phyloP scores from a whole-genome alignment of 2,888 invertebrate species.

The Drosophila meridionalis region DNA sequence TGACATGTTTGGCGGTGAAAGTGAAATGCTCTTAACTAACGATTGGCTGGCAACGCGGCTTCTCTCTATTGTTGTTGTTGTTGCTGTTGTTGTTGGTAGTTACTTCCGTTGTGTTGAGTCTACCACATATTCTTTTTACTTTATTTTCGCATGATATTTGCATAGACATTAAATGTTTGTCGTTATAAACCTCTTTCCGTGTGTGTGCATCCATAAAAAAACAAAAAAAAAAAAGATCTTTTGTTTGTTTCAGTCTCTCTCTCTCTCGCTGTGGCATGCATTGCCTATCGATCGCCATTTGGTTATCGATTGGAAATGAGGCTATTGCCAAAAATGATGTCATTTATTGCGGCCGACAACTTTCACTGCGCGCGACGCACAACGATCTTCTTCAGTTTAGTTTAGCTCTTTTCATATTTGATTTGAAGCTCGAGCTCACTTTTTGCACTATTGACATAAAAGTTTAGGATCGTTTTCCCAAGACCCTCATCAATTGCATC shows the following conservation, averaged over 20 bases:
- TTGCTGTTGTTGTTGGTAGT: conserved; percentile 28
- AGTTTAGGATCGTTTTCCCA: conserved; percentile 6
- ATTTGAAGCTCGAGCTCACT: conserved; percentile 40
- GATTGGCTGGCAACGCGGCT: conserved; percentile 28
- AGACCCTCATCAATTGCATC: conserved; percentile 1
- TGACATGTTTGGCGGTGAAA: conserved; percentile 82
- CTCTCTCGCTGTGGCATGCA: conserved; percentile 10
- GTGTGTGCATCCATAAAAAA: conserved; percentile 48
- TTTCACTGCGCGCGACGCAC: conserved; percentile 62
- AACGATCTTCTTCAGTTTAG: conserved; percentile 27
- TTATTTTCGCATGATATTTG: conserved; percentile 47
- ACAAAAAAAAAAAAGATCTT: conserved; percentile 12
- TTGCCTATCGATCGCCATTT: conserved; percentile 25
- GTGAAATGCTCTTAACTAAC: conserved; percentile 70
- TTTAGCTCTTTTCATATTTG: conserved; percentile 43
- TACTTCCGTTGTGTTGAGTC: conserved; percentile 60
- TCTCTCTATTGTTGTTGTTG: conserved; percentile 13
- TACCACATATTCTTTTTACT: conserved; percentile 52
- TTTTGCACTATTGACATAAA: conserved; percentile 34
- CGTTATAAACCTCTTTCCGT: conserved; percentile 15
- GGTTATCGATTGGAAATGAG: conserved; percentile 49
- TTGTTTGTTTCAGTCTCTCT: conserved; percentile 1
- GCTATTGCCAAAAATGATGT: conserved; percentile 74
- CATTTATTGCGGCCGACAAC: conserved; percentile 70
- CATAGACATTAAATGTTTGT: conserved; percentile 28